phyloP scores from a whole-genome alignment of 2,113 vertebrate species.

The Phainopepla nitens region DNA sequence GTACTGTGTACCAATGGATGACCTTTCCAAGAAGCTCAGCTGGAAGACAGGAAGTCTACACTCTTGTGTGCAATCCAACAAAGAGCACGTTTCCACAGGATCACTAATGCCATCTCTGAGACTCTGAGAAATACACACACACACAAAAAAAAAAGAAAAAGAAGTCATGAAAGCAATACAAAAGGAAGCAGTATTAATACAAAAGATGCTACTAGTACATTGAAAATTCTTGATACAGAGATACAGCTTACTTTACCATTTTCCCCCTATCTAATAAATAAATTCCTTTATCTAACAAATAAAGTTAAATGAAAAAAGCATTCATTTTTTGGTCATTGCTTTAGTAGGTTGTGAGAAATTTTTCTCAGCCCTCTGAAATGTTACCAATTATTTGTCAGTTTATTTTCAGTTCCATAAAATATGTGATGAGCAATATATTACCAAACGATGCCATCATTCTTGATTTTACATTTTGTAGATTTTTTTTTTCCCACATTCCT shows the following conservation, averaged over 20 bases:
- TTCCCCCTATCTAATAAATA: not conserved
- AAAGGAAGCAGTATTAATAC: not conserved
- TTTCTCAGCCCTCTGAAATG: not conserved
- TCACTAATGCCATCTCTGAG: not conserved
- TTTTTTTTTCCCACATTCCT: not conserved
- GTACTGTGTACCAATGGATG: not conserved
- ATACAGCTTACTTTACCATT: not conserved
- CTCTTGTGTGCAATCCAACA: not conserved
- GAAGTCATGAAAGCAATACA: not conserved
- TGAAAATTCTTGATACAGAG: not conserved
- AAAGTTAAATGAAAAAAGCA: not conserved
- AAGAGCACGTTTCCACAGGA: not conserved
- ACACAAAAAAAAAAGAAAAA: not conserved
- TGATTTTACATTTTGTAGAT: not conserved
- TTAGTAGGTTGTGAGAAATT: not conserved
- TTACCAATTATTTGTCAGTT: not conserved
- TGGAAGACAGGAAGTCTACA: not conserved
- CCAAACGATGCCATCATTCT: not conserved
- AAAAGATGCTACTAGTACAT: not conserved
- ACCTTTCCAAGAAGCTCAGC: not conserved
- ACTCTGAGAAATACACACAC: not conserved
- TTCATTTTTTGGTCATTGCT: not conserved
- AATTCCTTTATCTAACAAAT: not conserved
- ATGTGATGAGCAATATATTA: not conserved
- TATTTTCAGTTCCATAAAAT: not conserved